Conservation (phyloP, 1,140 invertebrate species). For the Hetaerina americana region DNA sequence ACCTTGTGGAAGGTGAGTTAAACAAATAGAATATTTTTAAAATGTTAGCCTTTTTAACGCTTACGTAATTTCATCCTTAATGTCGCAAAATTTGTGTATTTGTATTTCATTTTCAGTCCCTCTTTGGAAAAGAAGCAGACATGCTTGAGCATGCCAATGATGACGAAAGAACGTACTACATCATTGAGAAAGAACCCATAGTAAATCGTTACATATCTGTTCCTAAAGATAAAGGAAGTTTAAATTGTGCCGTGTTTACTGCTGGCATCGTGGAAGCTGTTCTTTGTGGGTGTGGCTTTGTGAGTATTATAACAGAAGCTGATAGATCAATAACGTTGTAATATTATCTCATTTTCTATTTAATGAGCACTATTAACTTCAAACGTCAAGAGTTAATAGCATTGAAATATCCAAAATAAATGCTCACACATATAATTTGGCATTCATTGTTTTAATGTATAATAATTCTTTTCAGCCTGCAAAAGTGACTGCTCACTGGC, state of each 20-base stretch:
- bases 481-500: slow-evolving; percentile 96
- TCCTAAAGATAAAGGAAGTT: slow-evolving; percentile 90
- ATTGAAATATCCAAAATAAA: no score
- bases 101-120: slow-evolving; percentile 41
- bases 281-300: slow-evolving; percentile 87
- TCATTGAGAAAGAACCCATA: slow-evolving; percentile 95
- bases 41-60: slow-evolving; percentile 4
- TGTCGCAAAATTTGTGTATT: slow-evolving; percentile 1
- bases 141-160: slow-evolving; percentile 97
- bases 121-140: slow-evolving; percentile 97
- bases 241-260: slow-evolving; percentile 97
- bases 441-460: no score
- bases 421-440: no score
- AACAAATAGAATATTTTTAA: not conserved
- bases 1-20: slow-evolving; percentile 91
- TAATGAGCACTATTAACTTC: no score
- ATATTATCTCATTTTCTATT: no score
- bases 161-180: slow-evolving; percentile 93
- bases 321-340: no score
- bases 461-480: slow-evolving; percentile 58
- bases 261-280: slow-evolving; percentile 97
- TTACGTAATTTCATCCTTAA: slow-evolving; percentile 6
- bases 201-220: slow-evolving; percentile 97
- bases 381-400: no score
- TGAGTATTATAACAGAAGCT: slow-evolving; percentile 43